Evolutionary conservation across 2,113 vertebrate genomes (phyloP).

Genomic region (Gallinago media): DNA sequence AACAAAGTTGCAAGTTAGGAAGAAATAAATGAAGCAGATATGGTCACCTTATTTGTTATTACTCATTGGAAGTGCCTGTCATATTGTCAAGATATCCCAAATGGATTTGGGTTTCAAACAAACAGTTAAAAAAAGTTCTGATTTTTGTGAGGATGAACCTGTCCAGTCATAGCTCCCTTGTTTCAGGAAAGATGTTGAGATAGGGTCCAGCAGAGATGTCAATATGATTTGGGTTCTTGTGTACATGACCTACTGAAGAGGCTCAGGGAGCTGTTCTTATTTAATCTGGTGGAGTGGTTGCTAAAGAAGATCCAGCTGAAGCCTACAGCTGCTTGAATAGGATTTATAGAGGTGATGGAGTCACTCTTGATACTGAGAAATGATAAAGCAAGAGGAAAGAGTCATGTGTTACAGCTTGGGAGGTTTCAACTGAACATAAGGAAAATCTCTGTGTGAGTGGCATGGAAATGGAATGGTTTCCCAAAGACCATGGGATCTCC

Average conservation of each 20-base stretch:
- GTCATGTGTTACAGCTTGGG: not conserved
- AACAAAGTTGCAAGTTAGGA: not conserved
- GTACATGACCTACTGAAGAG: not conserved
- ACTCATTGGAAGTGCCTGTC: not conserved
- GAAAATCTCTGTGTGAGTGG: not conserved
- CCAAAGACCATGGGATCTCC: not conserved
- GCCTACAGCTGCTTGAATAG: not conserved
- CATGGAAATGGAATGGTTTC: not conserved
- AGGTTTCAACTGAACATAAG: not conserved
- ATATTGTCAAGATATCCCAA: not conserved
- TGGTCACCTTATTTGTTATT: not conserved
- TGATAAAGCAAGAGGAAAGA: not conserved
- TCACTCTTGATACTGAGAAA: not conserved
- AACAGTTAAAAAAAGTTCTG: not conserved
- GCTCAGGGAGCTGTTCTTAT: not conserved
- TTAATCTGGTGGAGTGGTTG: not conserved
- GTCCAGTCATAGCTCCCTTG: not conserved
- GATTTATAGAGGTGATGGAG: not conserved
- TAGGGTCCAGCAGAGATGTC: not conserved
- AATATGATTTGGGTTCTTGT: rapidly evolving
- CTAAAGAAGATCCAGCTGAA: not conserved
- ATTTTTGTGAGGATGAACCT: not conserved
- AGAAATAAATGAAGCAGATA: not conserved
- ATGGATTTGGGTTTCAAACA: not conserved
- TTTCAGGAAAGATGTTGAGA: not conserved